These are phyloP conservation scores for Alloplasta piceator DNA, from an alignment of 2,888 invertebrate genomes.

Conservation along the genomic window DNA sequence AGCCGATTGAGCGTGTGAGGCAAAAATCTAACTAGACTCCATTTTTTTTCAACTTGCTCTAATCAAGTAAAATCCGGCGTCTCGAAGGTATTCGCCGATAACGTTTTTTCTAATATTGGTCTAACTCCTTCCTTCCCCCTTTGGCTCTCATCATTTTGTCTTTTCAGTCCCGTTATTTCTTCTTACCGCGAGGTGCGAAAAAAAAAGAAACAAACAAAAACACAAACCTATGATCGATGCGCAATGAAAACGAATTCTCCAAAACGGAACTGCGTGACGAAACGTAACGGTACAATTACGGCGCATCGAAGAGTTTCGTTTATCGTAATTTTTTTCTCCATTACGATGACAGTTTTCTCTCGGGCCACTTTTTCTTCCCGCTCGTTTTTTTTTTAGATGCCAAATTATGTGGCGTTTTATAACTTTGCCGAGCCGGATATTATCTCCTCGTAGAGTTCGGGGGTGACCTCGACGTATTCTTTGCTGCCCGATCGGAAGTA, in stretches of 20 bases:
- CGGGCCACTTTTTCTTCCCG: background rate
- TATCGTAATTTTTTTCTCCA: conserved; percentile 16
- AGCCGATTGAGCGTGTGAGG: conserved; percentile 31
- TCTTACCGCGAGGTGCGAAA: conserved; percentile 60
- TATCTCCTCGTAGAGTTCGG: conserved; percentile 84
- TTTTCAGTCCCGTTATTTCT: conserved; percentile 9
- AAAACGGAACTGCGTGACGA: conserved; percentile 43
- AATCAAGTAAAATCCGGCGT: conserved; percentile 52
- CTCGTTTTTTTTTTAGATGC: background rate
- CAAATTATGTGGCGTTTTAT: conserved; percentile 68
- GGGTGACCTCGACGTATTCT: conserved; percentile 88
- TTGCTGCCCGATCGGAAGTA: conserved; percentile 83
- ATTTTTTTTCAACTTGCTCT: conserved; percentile 35
- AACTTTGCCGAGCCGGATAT: conserved; percentile 82
- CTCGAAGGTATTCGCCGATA: conserved; percentile 15
- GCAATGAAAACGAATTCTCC: conserved; percentile 56
- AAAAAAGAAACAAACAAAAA: background rate
- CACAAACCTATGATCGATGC: conserved; percentile 44
- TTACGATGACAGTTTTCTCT: conserved; percentile 42
- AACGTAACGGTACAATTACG: conserved; percentile 39
- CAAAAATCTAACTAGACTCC: conserved; percentile 44
- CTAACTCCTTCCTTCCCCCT: background rate
- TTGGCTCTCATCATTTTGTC: conserved; percentile 4
- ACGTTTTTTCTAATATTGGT: conserved; percentile 28
- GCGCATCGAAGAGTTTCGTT: conserved; percentile 45